Evolutionary conservation across 2,888 invertebrate species (phyloP), one percentile per base, ranked within the genome.

Genomic region (Pachliopta kotzebuea): DNA sequence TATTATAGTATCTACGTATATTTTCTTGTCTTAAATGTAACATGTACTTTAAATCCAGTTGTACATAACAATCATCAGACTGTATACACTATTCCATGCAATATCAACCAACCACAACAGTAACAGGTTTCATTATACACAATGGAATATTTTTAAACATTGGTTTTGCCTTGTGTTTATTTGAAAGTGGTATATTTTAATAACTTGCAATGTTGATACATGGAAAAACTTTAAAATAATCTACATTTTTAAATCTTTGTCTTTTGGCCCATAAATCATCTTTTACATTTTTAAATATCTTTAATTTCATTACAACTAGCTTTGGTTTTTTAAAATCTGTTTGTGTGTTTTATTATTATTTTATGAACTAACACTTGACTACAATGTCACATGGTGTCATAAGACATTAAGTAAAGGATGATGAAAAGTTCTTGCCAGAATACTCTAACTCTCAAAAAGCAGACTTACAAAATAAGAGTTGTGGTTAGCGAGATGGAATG

Each of bases 131-230:
- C 23, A 45, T 23, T 60, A 52, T 56, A 65, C 60, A 65, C 18
- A 52, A 52, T 37, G 37, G 29, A 2, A 57, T 56, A 53, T 63
- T 63, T 58, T 63, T 45, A 63, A 63, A 58, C 57, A 63, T 56
- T 56, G 24, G 31, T 37, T 62, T 62, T 59, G 23, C 26, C 56
- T 8, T 45, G 55, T 57, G 54, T 59, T 50, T 56, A 52, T 52
- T 52, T 21, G 20, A 45, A 24, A 23, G 45, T 53, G 60, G 37
- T 56, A 56, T 54, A 37, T 21, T 52, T 7, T 45, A 45, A 45
- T 45, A 45, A 45, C 45, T 45, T 45, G 18, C 7, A n/a, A 45
- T 45, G 45, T 45, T 45, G 45, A 45, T 45, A 18, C 45, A 45
- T 45, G n/a, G 6, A n/a, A n/a, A 45, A n/a, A 26, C 52, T 31